Conservation (phyloP, 2,888 invertebrate species). For the Rotaria sp. region DNA sequence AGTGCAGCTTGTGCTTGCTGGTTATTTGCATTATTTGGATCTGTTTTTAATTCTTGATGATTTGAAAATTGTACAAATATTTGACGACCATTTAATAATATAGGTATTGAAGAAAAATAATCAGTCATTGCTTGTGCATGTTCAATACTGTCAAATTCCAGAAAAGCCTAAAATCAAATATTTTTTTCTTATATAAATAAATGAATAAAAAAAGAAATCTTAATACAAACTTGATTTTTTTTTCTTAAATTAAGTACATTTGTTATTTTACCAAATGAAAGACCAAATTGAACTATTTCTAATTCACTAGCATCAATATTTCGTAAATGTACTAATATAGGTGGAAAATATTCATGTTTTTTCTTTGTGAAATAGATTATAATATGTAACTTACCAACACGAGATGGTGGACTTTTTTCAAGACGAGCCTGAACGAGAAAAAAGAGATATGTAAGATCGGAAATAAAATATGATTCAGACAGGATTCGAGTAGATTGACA, state of each 20-base stretch:
- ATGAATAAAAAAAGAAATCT: neutral
- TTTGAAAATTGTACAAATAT: constrained; percentile 98
- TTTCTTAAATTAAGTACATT: constrained; percentile 93
- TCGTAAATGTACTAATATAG: constrained; percentile 73
- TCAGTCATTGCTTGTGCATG: constrained; percentile 89
- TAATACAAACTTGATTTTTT: constrained; percentile 54
- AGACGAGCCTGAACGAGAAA: neutral
- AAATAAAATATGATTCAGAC: neutral
- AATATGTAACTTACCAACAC: neutral
- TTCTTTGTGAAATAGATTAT: too few relatives aligned
- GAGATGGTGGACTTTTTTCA: constrained; percentile 14
- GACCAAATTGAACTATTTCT: constrained; percentile 90
- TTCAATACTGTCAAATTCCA: constrained; percentile 92
- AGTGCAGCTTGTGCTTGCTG: constrained; percentile 38
- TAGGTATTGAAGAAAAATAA: constrained; percentile 83
- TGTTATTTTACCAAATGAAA: constrained; percentile 92
- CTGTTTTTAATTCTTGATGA: constrained; percentile 88
- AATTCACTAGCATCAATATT: constrained; percentile 94
- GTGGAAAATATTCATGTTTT: too few relatives aligned
- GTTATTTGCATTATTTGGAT: constrained; percentile 58
- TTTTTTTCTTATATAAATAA: neutral
- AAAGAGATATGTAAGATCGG: too few relatives aligned
- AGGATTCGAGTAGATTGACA: too few relatives aligned
- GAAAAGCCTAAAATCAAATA: constrained; percentile 66
- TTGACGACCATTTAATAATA: constrained; percentile 83